Base-by-base conservation (phyloP, 2,797 vertebrate genomes). In the Megaceryle alcyon region DNA sequence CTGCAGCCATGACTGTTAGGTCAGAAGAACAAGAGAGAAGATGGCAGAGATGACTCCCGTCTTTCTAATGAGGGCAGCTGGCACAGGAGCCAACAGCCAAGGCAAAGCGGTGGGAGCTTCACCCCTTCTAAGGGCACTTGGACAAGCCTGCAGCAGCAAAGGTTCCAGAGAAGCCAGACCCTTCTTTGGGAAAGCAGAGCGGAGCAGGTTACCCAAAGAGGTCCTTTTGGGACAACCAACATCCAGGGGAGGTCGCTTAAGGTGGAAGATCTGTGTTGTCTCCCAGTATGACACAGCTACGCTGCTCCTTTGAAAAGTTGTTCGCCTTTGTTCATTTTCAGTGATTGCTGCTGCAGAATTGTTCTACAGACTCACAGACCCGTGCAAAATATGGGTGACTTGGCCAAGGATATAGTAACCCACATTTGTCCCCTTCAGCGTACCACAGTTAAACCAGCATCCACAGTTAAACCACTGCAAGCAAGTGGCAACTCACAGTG, bases 271-370 rank as follows among this genome's bases (percentile, higher is more conserved):
- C 21, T 41, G 9, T 64, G 21, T 61, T 57, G 14, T 43, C 49
- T 35, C 29, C 29, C 51, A 46, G 14, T 37, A 39, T 2, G 3
- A 14, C 44, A 48, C 31, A 84, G 39, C 9, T 49, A 49, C 3
- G 1, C 9, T 1, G 4, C 23, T 61, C 53, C 60, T 39, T n/a
- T 26, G 20, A 57, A n/a, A 64, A 69, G 56, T 6, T 59, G 43
- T 21, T 37, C 4, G 0, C 5, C 1, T 48, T 57, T 69, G 46
- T 43, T 64, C 23, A 14, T 41, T 28, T 4, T 26, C 10, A 0
- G 41, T 7, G 29, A 61, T 15, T 1, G 0, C 64, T 39, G 53
- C 53, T n/a, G 69, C 10, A 0, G 57, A 56, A 60, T 14, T 65
- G 69, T 49, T 66, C 46, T 46, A 70, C 57, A 65, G 73, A 39